A percentile compares a stretch with the other conserved stretches of the same genome.
Conservation (phyloP, 2,888 invertebrate genomes). For the Thymelicus acteon region DNA sequence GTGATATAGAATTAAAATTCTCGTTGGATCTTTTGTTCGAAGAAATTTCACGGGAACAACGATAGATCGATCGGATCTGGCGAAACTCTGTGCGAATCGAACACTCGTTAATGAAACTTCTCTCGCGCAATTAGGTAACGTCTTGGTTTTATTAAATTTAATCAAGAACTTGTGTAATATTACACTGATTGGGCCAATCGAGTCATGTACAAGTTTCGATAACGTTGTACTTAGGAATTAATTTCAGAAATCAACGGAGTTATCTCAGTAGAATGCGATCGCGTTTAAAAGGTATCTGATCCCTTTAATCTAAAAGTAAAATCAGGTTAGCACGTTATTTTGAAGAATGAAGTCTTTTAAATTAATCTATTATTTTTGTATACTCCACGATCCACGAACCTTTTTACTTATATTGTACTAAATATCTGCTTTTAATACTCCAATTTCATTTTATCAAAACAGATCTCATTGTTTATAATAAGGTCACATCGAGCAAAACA, state of each 20-base stretch:
- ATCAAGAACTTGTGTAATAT: conserved; percentile 84
- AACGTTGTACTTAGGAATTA: conserved; percentile 81
- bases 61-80: conserved; percentile 65
- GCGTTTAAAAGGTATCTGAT: conserved; percentile 68
- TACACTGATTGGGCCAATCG: conserved; percentile 83
- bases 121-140: conserved; percentile 79
- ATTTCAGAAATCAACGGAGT: conserved; percentile 78
- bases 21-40: conserved; percentile 52
- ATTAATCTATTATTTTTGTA: too few relatives aligned
- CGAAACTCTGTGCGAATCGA: conserved; percentile 73
- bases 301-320: not conserved
- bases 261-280: conserved; percentile 74
- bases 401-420: too few relatives aligned
- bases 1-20: conserved; percentile 57
- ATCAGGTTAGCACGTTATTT: too few relatives aligned
- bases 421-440: too few relatives aligned
- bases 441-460: not conserved
- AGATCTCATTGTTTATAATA: not conserved
- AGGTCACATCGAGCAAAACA: conserved; percentile 13
- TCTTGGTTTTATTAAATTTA: conserved; percentile 85
- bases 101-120: conserved; percentile 82
- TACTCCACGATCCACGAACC: too few relatives aligned
- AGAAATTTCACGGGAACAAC: conserved; percentile 47
- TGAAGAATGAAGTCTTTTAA: too few relatives aligned
- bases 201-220: conserved; percentile 82